phyloP scores from a whole-genome alignment of 2,113 vertebrate genomes.

The Gymnogyps californianus region DNA sequence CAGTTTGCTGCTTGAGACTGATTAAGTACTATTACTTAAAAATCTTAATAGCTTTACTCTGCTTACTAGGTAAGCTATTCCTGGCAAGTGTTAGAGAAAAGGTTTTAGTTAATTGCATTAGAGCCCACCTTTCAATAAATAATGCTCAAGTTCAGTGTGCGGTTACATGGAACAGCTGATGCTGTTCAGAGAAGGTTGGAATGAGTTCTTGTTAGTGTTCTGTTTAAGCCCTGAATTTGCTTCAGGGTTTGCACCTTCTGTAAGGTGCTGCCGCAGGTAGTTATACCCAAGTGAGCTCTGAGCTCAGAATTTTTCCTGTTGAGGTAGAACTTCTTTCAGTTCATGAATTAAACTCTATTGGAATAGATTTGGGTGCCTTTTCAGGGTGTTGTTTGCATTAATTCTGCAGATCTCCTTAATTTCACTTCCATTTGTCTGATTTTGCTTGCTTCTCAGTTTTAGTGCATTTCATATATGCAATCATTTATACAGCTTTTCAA shows the following conservation, averaged over 20 bases:
- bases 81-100: neutral
- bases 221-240: neutral
- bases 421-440: neutral
- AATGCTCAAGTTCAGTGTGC: neutral
- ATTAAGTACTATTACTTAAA: neutral
- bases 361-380: neutral
- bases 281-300: neutral
- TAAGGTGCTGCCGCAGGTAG: neutral
- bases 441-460: neutral
- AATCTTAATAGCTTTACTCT: constrained; percentile 6
- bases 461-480: neutral
- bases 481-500: neutral
- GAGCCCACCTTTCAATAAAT: neutral
- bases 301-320: neutral
- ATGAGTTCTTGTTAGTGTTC: neutral
- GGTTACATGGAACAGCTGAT: neutral
- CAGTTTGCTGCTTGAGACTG: neutral
- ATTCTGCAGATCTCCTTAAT: neutral
- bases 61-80: neutral
- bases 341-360: neutral
- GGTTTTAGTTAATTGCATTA: neutral
- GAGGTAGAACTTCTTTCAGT: neutral
- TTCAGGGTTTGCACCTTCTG: neutral
- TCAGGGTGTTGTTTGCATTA: neutral
- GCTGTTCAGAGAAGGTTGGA: neutral